Percentiles rank a stretch among this genome's conserved stretches.
Conservation (phyloP, 2,888 invertebrate genomes). For the Ophraella communa region DNA sequence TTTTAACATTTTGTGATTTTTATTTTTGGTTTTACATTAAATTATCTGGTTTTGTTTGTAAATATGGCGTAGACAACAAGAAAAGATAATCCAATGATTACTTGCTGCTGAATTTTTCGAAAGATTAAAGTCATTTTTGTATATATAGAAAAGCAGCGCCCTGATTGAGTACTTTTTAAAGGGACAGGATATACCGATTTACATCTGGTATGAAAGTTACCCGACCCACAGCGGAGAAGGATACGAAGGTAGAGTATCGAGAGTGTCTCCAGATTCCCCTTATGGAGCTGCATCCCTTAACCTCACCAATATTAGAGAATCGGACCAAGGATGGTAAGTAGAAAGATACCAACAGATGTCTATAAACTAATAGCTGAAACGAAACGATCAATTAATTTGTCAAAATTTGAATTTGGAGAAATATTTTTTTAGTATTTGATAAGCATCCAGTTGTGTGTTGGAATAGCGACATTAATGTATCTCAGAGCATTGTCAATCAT, state of each 20-base stretch:
- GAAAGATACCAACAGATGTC: too few relatives aligned
- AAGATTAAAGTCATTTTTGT: conserved; percentile 46
- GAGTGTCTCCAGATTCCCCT: conserved; percentile 85
- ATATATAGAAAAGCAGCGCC: conserved; percentile 45
- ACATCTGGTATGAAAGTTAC: conserved; percentile 98
- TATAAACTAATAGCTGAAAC: too few relatives aligned
- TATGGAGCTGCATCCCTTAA: conserved; percentile 94
- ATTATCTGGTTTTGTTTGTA: not conserved
- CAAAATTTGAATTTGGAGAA: too few relatives aligned
- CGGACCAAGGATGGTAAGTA: conserved; percentile 96
- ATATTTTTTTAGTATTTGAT: too few relatives aligned
- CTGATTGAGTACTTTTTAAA: conserved; percentile 62
- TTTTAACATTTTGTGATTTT: too few relatives aligned
- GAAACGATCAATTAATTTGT: too few relatives aligned
- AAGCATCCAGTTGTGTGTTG: too few relatives aligned
- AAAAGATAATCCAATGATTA: not conserved
- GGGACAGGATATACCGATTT: conserved; percentile 96
- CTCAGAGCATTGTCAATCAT: too few relatives aligned
- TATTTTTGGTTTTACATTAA: not conserved
- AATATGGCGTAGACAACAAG: not conserved
- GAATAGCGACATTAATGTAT: too few relatives aligned
- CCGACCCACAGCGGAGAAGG: conserved; percentile 95
- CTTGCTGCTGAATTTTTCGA: conserved; percentile 12
- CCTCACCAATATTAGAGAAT: conserved; percentile 90
- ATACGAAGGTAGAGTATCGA: conserved; percentile 89